Percentiles rank a stretch among this genome's conserved stretches.
Conservation (phyloP, 1,140 invertebrate genomes). For the Campoletis sonorensis region DNA sequence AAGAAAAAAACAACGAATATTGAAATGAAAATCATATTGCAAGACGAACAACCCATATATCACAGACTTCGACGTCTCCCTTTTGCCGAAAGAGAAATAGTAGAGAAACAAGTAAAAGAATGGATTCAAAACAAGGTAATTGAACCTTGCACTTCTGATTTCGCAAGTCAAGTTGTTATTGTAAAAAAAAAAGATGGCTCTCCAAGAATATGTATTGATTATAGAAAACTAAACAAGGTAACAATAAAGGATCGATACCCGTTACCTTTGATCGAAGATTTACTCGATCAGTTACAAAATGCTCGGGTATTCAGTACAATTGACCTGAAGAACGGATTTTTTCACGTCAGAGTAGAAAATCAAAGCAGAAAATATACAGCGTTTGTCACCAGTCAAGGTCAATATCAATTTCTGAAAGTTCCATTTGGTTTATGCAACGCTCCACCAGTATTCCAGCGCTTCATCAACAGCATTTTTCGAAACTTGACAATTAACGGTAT, state of each 20-base stretch:
- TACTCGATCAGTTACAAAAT: neutral
- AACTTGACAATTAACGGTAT: neutral
- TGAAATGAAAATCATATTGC: constrained; percentile 11
- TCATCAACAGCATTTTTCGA: neutral
- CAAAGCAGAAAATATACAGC: neutral
- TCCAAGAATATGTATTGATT: constrained; percentile 16
- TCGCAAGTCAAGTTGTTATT: constrained; percentile 17
- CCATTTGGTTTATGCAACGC: neutral
- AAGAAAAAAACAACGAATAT: constrained; percentile 5
- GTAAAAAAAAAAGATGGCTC: constrained; percentile 14
- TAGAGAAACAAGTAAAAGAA: constrained; percentile 20
- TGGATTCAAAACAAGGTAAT: neutral
- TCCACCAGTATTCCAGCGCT: neutral
- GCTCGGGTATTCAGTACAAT: constrained; percentile 3
- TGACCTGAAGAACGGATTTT: constrained; percentile 25
- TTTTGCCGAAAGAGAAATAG: neutral
- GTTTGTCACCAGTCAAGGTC: constrained; percentile 25
- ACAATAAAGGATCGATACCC: constrained; percentile 9
- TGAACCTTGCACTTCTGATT: constrained; percentile 14
- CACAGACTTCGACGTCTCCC: constrained; percentile 19
- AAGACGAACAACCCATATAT: constrained; percentile 20
- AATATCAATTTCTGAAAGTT: neutral
- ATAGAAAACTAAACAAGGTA: neutral
- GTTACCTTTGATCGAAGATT: constrained; percentile 11
- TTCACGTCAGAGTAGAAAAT: constrained; percentile 15